Conservation (phyloP, 2,113 vertebrate species). For the Notechis scutatus region DNA sequence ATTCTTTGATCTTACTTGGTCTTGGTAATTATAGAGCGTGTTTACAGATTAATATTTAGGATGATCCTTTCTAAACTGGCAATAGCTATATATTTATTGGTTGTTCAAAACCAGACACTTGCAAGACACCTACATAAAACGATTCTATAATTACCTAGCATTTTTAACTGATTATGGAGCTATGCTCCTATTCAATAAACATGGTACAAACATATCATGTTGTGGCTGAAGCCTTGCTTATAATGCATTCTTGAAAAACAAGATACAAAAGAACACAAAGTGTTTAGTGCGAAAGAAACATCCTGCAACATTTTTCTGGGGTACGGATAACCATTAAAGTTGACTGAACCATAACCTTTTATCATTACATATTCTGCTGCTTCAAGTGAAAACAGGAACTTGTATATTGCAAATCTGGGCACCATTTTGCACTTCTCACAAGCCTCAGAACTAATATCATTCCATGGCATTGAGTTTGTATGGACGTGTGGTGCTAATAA, state of each 20-base stretch:
- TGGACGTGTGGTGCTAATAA: background rate
- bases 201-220: background rate
- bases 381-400: background rate
- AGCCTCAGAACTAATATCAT: background rate
- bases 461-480: background rate
- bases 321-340: background rate
- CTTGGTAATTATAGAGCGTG: background rate
- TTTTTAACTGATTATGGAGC: background rate
- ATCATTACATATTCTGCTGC: background rate
- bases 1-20: background rate
- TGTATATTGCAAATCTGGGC: background rate
- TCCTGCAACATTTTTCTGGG: background rate
- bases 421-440: background rate
- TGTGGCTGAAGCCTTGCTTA: background rate
- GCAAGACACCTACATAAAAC: background rate
- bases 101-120: background rate
- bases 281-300: background rate
- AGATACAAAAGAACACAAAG: background rate
- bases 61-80: background rate
- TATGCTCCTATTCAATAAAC: background rate
- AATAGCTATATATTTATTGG: background rate
- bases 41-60: background rate
- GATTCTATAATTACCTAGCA: background rate
- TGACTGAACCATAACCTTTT: background rate
- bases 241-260: background rate